Percentiles rank a stretch among this genome's conserved stretches.
Conservation (phyloP, 1,140 invertebrate species). For the Xylocopa sonorina region DNA sequence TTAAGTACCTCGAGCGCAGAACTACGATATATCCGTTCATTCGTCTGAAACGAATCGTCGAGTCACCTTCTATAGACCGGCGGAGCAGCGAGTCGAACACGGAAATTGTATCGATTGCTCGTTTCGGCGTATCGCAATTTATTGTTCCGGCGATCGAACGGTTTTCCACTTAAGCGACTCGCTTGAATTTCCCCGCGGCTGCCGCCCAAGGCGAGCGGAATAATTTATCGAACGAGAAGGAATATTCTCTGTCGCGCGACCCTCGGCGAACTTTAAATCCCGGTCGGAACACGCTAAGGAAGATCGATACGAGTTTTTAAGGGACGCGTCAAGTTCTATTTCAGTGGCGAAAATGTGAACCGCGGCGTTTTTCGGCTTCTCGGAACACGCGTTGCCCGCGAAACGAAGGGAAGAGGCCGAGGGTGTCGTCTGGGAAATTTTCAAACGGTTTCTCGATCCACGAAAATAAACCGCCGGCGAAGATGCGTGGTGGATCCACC, state of each 20-base stretch:
- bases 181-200: slow-evolving; percentile 52
- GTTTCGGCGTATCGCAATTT: slow-evolving; percentile 44
- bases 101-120: slow-evolving; percentile 11
- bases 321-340: slow-evolving; percentile 62
- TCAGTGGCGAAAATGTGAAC: slow-evolving; percentile 54
- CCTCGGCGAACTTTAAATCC: slow-evolving; percentile 55
- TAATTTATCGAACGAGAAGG: slow-evolving; percentile 65
- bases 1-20: background rate
- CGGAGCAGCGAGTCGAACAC: background rate
- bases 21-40: background rate
- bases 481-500: background rate
- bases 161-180: slow-evolving; percentile 46
- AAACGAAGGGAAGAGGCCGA: background rate
- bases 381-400: slow-evolving; percentile 27
- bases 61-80: background rate
- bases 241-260: slow-evolving; percentile 51
- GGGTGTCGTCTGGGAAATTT: slow-evolving; percentile 33
- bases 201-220: slow-evolving; percentile 44
- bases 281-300: slow-evolving; percentile 28
- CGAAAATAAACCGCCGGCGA: slow-evolving; percentile 25
- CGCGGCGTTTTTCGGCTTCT: slow-evolving; percentile 48
- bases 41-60: background rate
- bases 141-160: slow-evolving; percentile 56
- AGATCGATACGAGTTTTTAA: slow-evolving; percentile 66
- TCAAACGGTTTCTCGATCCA: slow-evolving; percentile 17